These are phyloP conservation scores for Hyles lineata DNA, from an alignment of 2,888 invertebrate species.

Conservation along the genomic window DNA sequence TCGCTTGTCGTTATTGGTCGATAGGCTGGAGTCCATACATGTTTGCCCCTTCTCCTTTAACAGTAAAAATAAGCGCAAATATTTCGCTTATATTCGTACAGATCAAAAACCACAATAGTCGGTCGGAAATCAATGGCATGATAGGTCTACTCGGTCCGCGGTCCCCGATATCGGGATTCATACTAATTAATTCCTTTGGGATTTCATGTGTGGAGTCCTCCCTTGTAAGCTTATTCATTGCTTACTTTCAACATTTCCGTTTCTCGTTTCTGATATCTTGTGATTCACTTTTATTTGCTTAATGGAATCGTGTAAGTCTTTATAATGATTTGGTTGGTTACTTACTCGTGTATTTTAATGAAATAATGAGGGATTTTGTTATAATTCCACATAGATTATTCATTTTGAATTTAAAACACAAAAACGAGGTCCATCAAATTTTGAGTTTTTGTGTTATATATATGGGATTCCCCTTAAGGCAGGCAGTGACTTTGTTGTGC, in stretches of 20 bases:
- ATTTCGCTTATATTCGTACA: not conserved
- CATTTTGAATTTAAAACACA: too few species aligned
- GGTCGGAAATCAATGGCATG: slow-evolving; percentile 45
- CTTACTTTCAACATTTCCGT: not conserved
- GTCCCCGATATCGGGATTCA: slow-evolving; percentile 32
- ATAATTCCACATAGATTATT: too few species aligned
- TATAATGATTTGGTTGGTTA: too few species aligned
- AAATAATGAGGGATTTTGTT: not conserved
- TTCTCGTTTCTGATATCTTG: not conserved
- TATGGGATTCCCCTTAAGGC: too few species aligned
- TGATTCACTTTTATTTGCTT: not conserved
- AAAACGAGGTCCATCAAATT: too few species aligned
- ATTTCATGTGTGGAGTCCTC: slow-evolving; percentile 24
- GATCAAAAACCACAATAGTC: slow-evolving; percentile 5
- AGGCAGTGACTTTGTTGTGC: too few species aligned
- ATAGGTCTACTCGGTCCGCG: slow-evolving; percentile 39
- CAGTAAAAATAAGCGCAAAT: not conserved
- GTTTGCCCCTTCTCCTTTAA: too few species aligned
- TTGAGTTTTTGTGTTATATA: too few species aligned
- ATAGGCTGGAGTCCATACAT: too few species aligned
- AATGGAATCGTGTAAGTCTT: not conserved
- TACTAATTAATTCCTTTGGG: slow-evolving; percentile 38
- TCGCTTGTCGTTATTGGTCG: too few species aligned
- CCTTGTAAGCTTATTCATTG: not conserved
- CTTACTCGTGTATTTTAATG: too few species aligned